Evolutionary conservation across 1,140 invertebrate genomes (phyloP), one percentile per base, ranked within the genome.

Genomic region (Caenorhabditis inopinata): DNA sequence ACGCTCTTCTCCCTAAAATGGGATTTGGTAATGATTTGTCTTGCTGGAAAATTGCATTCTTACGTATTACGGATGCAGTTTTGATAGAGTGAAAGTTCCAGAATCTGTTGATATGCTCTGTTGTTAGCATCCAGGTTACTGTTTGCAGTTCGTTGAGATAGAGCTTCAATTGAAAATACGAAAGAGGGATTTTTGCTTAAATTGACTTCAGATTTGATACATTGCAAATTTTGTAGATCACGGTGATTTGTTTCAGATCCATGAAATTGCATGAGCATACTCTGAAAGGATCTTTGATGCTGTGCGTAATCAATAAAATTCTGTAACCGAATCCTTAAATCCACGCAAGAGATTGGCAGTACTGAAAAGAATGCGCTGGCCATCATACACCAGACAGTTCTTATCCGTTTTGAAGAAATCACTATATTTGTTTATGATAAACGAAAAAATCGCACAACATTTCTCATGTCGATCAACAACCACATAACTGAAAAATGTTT

Each of bases 71-170:
- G 23, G 27, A 78, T 47, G 16, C 74, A 42, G 38, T 62, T 16
- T 38, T 83, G 79, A 32, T 74, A 78, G 2, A 79, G 18, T 9
- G 74, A 25, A 5, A 83, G 27, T 76, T 83, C 82, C 29, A 83
- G 45, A 47, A 83, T 53, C 35, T 83, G 82, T 16, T 7, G 1
- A 18, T 47, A 47, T 9, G 14, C 23, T 11, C 32, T 25, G 21
- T 79, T 51, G 25, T 49, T 73, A 18, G n/a, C 25, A 18, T 25
- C 35, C 3, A 78, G 7, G 18, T 78, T 46, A 2, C 2, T 2
- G 25, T 78, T 42, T 1, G 38, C 58, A 4, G 58, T 48, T 3
- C 27, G 6, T 16, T 32, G 2, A 16, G 11, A 6, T 12, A 58
- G 7, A 1, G 11, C 6, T 32, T 80, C 29, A 21, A 3, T 27